phyloP scores from a whole-genome alignment of 1,140 invertebrate genomes.

The Heterodera schachtii region DNA sequence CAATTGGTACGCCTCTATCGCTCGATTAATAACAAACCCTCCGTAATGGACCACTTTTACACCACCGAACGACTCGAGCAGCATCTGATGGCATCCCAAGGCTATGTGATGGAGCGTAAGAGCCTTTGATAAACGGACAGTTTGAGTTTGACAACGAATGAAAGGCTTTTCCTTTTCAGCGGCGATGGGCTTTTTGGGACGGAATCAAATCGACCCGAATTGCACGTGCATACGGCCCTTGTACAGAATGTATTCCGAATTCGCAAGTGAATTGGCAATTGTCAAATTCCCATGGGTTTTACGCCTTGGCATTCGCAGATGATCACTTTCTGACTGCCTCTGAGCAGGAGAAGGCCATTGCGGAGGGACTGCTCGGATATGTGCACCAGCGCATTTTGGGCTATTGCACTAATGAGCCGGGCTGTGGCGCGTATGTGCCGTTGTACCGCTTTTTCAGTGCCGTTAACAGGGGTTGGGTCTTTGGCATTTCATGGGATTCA shows the following conservation, averaged over 20 bases:
- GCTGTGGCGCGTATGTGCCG: slow-evolving; percentile 58
- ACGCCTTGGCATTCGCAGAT: slow-evolving; percentile 40
- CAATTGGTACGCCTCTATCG: slow-evolving; percentile 45
- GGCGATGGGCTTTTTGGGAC: slow-evolving; percentile 52
- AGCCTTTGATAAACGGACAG: too few relatives aligned
- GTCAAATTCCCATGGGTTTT: slow-evolving; percentile 17
- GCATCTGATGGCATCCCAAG: slow-evolving; percentile 44
- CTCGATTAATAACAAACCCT: slow-evolving; percentile 50
- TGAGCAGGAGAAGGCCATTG: slow-evolving; percentile 51
- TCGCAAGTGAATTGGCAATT: slow-evolving; percentile 41
- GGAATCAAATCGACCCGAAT: slow-evolving; percentile 41
- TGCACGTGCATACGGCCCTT: slow-evolving; percentile 51
- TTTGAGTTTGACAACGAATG: too few relatives aligned
- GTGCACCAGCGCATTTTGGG: slow-evolving; percentile 52
- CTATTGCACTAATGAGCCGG: slow-evolving; percentile 58
- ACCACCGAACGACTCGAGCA: slow-evolving; percentile 55
- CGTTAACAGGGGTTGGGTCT: slow-evolving; percentile 50
- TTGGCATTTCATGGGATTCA: background rate
- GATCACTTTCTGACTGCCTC: slow-evolving; percentile 54
- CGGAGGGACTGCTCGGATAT: slow-evolving; percentile 52
- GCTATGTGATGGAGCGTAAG: slow-evolving; percentile 54
- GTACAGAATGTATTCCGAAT: slow-evolving; percentile 54
- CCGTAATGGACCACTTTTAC: slow-evolving; percentile 57
- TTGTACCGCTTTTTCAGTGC: slow-evolving; percentile 58
- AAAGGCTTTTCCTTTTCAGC: slow-evolving; percentile 37